Base-by-base conservation (phyloP, 2,797 vertebrate genomes). In the Pseudochirops corinnae region DNA sequence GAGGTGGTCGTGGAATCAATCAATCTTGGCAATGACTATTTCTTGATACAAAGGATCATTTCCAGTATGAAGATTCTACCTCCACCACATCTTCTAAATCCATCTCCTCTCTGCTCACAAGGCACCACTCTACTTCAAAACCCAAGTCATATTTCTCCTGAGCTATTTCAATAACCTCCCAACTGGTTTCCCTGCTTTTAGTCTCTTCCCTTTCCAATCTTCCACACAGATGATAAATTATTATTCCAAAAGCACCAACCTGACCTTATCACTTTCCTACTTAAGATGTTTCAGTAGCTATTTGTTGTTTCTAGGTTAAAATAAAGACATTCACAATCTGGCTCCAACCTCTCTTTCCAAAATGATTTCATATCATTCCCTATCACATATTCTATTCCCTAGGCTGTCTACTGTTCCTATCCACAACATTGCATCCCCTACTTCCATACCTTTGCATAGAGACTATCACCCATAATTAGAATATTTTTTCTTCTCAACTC, bases 11-110 rank as follows among this genome's bases (percentile, higher is more conserved):
- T 87, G 74, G 21, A 87, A 87, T 50, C 74, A 87, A 50, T 82
- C 1, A 82, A 46, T 87, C 74, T 87, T 87, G 4, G 74, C 96
- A 96, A 96, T 95, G 95, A 97, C 97, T 95, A 97, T 97, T 96
- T 97, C 90, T 95, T 94, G 93, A 56, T 95, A 94, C 92, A 87
- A 96, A 96, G 96, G 93, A 95, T 92, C 94, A 52, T 91, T 62
- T 94, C 21, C 39, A 50, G 21, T 50, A 87, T 26, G 46, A 87
- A 87, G 21, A 87, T 12, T 46, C 74, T 12, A 50, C 0, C 21
- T 87, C 39, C 26, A 26, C 74, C 21, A 26, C 0, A 50, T 50
- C 74, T 87, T 50, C 39, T 87, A 21, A 87, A 87, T 50, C 9
- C 21, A 87, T 87, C 0, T 26, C 39, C 9, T 87, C 39, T 87